phyloP scores from a whole-genome alignment of 2,888 invertebrate genomes.

The Folsomia manolachei region DNA sequence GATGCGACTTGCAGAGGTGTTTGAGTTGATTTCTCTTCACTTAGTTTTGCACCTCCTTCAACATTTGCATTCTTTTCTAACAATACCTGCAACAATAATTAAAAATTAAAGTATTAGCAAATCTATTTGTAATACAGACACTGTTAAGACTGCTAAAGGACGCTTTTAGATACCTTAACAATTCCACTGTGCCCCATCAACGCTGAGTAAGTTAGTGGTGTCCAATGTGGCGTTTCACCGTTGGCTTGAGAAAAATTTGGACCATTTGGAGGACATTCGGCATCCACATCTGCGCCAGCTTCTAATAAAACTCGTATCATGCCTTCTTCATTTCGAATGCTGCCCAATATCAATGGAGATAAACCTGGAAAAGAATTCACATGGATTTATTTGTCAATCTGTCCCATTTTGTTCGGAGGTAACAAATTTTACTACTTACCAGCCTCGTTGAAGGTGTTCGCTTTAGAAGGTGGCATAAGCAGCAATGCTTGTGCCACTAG shows the following conservation, averaged over 20 bases:
- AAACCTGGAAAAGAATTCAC: neutral
- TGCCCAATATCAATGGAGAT: slow-evolving; percentile 49
- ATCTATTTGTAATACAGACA: no score
- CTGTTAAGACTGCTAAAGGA: neutral
- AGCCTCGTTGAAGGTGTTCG: slow-evolving; percentile 49
- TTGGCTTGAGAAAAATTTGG: slow-evolving; percentile 54
- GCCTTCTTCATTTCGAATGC: slow-evolving; percentile 73
- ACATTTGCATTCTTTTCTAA: slow-evolving; percentile 78
- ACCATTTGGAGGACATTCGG: slow-evolving; percentile 68
- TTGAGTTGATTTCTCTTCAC: slow-evolving; percentile 80
- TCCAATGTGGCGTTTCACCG: slow-evolving; percentile 76
- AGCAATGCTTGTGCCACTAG: slow-evolving; percentile 73
- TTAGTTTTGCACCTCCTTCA: slow-evolving; percentile 78
- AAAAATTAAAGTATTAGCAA: no score
- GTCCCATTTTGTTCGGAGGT: neutral
- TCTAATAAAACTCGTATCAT: slow-evolving; percentile 72
- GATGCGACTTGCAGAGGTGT: slow-evolving; percentile 86
- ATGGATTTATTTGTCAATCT: neutral
- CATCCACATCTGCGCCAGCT: slow-evolving; percentile 74
- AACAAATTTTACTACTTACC: slow-evolving; percentile 25
- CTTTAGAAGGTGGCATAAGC: slow-evolving; percentile 67
- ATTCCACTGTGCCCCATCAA: slow-evolving; percentile 56
- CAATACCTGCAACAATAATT: slow-evolving; percentile 57
- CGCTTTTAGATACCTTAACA: slow-evolving; percentile 57
- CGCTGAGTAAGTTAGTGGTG: slow-evolving; percentile 78